A percentile compares a stretch with the other conserved stretches of the same genome.
Evolutionary conservation across 2,113 vertebrate genomes (phyloP).

Genomic region (Hydrolagus affinis): DNA sequence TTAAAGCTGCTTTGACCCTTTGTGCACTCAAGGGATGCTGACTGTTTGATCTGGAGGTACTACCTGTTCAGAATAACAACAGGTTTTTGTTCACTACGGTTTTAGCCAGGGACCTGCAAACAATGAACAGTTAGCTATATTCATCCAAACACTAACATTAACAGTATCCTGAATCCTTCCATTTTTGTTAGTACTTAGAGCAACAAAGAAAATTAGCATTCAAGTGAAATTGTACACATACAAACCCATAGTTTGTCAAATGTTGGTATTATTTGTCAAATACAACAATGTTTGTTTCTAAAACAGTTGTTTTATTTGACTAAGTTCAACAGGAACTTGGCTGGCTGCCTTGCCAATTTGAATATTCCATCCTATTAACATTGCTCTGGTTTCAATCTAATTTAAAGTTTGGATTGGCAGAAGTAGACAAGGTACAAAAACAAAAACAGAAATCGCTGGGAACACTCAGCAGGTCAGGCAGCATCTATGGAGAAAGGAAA

Average conservation of each 20-base stretch:
- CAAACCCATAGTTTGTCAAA: background rate
- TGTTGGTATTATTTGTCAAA: background rate
- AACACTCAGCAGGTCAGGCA: no score
- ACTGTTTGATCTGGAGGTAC: background rate
- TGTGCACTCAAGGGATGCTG: background rate
- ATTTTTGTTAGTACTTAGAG: background rate
- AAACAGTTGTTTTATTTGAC: background rate
- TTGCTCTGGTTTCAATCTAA: background rate
- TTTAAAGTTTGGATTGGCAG: background rate
- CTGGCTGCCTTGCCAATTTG: background rate
- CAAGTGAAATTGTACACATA: background rate
- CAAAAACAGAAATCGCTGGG: no score
- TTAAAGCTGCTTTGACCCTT: slow-evolving; percentile 7
- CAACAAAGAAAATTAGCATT: background rate
- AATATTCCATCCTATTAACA: background rate
- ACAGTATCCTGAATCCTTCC: background rate
- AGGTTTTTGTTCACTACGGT: background rate
- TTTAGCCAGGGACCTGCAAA: slow-evolving; percentile 8
- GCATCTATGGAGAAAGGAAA: no score
- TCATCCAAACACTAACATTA: background rate
- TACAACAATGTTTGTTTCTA: background rate
- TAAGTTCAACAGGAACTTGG: background rate
- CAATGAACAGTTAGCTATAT: background rate
- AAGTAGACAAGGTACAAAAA: no score
- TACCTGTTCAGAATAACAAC: slow-evolving; percentile 13